Percentiles rank a stretch among this genome's conserved stretches.
phyloP scores from a whole-genome alignment of 1,140 invertebrate species.

The Ooceraea biroi region DNA sequence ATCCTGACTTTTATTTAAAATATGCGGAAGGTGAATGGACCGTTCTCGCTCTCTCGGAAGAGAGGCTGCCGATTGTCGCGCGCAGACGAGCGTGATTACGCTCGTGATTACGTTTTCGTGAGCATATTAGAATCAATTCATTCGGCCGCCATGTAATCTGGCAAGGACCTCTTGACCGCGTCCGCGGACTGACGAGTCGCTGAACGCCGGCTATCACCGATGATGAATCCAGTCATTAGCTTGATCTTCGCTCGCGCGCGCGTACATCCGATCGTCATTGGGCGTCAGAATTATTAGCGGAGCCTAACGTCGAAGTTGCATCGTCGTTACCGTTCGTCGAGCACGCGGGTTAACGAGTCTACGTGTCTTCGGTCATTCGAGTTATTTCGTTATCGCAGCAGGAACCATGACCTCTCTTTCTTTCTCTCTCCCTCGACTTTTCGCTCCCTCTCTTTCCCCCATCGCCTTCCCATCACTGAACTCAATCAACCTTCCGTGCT shows the following conservation, averaged over 20 bases:
- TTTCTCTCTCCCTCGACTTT: conserved; percentile 32
- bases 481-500: conserved; percentile 75
- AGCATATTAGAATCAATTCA: conserved; percentile 46
- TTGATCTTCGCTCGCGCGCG: conserved; percentile 46
- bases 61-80: conserved; percentile 17
- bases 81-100: not conserved
- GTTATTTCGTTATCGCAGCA: conserved; percentile 69
- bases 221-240: conserved; percentile 68
- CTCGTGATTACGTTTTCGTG: not conserved
- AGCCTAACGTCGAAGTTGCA: conserved; percentile 57
- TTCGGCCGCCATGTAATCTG: conserved; percentile 28
- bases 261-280: conserved; percentile 55
- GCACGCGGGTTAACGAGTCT: conserved; percentile 66
- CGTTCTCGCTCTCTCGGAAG: not conserved
- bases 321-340: conserved; percentile 68
- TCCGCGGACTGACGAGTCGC: conserved; percentile 60
- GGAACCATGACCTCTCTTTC: conserved; percentile 46
- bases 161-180: conserved; percentile 58
- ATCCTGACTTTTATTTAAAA: not conserved
- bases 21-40: not conserved
- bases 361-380: conserved; percentile 60
- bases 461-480: conserved; percentile 70
- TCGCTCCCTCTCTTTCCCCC: conserved; percentile 15
- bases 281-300: conserved; percentile 66
- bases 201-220: conserved; percentile 48